Base-by-base conservation (phyloP, 2,888 invertebrate species). In the Hybos culiciformis region DNA sequence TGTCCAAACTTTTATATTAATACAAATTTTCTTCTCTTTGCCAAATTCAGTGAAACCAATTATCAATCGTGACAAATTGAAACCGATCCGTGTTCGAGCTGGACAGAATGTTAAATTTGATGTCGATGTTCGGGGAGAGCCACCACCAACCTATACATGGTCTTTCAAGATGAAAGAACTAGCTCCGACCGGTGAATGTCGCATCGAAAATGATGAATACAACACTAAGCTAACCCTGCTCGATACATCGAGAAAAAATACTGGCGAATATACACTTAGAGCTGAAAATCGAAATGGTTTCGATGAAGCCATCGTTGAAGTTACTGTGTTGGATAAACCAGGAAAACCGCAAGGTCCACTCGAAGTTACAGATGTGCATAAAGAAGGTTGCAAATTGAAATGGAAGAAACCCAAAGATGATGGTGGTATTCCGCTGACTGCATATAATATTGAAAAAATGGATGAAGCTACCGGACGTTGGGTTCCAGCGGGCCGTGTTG, bases 371-470 rank as follows among this genome's bases (percentile, higher is more conserved):
- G 91, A 93, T 60, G 77, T 96, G 0, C 91, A 87, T 66, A 88
- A 90, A 47, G 92, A 94, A 62, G 90, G 92, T 42, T 94, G 91
- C 59, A 91, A 87, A 57, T 71, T 96, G 11, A 80, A 83, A 54
- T 96, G 96, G 96, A 83, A 83, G 52, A 88, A 90, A 57, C 96
- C 96, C 1, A 90, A 88, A 62, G 94, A 96, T 65, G 93, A 96
- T 51, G 96, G 96, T 26, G 96, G 94, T 11, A 67, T 90, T 34
- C 93, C 94, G 5, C 77, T 96, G 50, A 83, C 83, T 11, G 83
- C 86, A 4, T 98, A 87, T 64, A 71, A 92, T 3, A 75, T 98
- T 48, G 98, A 99, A 70, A 94, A 94, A 68, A 87, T 92, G 82
- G 94, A 94, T 61, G 74, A 77, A 0, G 73, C 81, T 24, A 83